A percentile compares a stretch with the other conserved stretches of the same genome.
Conservation (phyloP, 37 sponge, comb jelly and placozoan genomes). For the Aphrocallistes beatrix region DNA sequence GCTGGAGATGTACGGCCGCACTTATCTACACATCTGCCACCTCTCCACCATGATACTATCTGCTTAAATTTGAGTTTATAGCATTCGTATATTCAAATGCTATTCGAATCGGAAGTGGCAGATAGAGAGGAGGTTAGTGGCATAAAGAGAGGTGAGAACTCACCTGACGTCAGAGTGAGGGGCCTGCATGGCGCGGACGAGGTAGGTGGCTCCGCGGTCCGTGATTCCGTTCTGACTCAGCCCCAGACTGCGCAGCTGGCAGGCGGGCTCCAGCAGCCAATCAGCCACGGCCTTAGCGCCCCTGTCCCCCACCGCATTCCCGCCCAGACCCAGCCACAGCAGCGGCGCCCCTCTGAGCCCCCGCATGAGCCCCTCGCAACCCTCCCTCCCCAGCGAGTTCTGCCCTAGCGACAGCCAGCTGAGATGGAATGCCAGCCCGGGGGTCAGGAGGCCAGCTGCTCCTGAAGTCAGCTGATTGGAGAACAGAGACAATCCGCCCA, state of each 20-base stretch:
- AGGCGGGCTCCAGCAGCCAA: slow-evolving; percentile 35
- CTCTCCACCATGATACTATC: too few relatives aligned
- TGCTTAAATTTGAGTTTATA: too few relatives aligned
- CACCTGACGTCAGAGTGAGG: too few relatives aligned
- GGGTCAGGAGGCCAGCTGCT: background rate
- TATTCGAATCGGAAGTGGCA: too few relatives aligned
- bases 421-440: background rate
- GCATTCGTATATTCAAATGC: too few relatives aligned
- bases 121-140: too few relatives aligned
- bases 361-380: background rate
- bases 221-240: slow-evolving; percentile 67
- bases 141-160: too few relatives aligned
- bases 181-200: slow-evolving; percentile 20
- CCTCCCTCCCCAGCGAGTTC: background rate
- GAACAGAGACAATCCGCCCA: slow-evolving; percentile 77
- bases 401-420: background rate
- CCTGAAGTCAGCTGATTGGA: slow-evolving; percentile 46
- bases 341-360: slow-evolving; percentile 20
- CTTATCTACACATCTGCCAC: too few relatives aligned
- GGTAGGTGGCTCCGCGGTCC: slow-evolving; percentile 60
- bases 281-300: slow-evolving; percentile 69
- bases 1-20: too few relatives aligned
- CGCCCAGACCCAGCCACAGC: slow-evolving; percentile 72
- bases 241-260: slow-evolving; percentile 59
- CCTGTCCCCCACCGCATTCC: slow-evolving; percentile 54